Percentiles rank a stretch among this genome's conserved stretches.
These are phyloP conservation scores for Aleiodes leptofemur DNA, from an alignment of 2,888 invertebrate genomes.

Conservation along the genomic window DNA sequence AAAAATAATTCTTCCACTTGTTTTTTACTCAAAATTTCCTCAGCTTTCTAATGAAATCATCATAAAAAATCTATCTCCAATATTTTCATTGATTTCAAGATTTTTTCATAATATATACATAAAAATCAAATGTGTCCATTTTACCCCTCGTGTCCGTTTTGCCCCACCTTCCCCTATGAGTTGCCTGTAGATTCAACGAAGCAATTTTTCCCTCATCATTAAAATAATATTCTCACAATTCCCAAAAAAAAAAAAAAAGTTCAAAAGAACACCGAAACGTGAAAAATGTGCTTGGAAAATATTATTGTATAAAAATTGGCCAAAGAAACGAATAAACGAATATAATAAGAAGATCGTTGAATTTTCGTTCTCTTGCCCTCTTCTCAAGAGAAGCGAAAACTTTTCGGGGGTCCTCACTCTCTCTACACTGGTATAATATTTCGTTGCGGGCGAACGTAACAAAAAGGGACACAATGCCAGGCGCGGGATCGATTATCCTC, in stretches of 20 bases:
- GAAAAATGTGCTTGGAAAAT: constrained; percentile 27
- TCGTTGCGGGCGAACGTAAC: constrained; percentile 65
- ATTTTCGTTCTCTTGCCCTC: constrained; percentile 15
- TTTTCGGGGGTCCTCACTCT: constrained; percentile 47
- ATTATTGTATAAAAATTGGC: constrained; percentile 30
- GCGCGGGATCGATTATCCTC: constrained; percentile 73
- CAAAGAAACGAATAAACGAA: constrained; percentile 45
- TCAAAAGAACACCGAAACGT: too few species aligned
- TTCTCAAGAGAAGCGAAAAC: constrained; percentile 56
- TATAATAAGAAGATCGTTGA: constrained; percentile 50
- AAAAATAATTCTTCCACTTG: too few species aligned
- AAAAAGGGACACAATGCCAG: constrained; percentile 73
- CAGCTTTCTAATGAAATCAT: too few species aligned
- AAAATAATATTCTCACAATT: not conserved
- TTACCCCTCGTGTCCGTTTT: too few species aligned
- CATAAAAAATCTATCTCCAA: too few species aligned
- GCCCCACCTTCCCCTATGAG: too few species aligned
- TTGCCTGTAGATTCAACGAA: too few species aligned
- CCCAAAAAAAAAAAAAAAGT: too few species aligned
- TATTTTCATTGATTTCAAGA: too few species aligned
- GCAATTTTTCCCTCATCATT: not conserved
- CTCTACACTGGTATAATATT: constrained; percentile 63
- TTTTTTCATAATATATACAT: too few species aligned
- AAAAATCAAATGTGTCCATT: too few species aligned
- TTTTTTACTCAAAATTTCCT: too few species aligned